A percentile compares a stretch with the other conserved stretches of the same genome.
phyloP scores from a whole-genome alignment of 2,797 vertebrate species.

The Mycteria americana region DNA sequence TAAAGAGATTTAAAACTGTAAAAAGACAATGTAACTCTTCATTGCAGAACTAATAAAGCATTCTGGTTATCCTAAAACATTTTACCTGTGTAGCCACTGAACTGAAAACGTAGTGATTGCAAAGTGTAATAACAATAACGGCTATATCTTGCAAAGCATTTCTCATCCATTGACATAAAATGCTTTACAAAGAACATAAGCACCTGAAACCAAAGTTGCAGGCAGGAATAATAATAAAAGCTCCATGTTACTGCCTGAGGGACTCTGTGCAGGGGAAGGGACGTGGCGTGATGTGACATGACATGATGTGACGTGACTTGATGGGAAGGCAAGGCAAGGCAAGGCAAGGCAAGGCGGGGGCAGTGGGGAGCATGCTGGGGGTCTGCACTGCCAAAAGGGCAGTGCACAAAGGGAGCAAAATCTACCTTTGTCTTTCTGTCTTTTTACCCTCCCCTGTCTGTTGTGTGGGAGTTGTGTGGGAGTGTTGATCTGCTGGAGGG shows the following conservation, averaged over 20 bases:
- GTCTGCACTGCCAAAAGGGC: neutral
- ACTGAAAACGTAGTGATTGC: neutral
- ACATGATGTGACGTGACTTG: neutral
- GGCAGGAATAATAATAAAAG: neutral
- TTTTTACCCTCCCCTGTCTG: neutral
- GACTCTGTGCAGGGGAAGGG: neutral
- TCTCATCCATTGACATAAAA: neutral
- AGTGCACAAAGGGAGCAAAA: neutral
- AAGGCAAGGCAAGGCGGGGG: neutral
- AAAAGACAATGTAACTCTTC: neutral
- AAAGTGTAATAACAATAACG: neutral
- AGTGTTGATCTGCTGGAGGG: too few relatives aligned
- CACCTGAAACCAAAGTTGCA: neutral
- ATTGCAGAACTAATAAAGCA: neutral
- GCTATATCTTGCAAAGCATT: neutral
- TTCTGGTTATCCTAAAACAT: neutral
- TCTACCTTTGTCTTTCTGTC: neutral
- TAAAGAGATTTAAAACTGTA: neutral
- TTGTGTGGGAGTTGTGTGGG: too few relatives aligned
- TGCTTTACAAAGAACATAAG: neutral
- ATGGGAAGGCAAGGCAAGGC: neutral
- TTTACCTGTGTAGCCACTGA: neutral
- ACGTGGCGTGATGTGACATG: rapidly evolving
- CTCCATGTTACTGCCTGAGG: neutral
- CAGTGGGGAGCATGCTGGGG: neutral